phyloP scores from a whole-genome alignment of 2,888 invertebrate species.

The Mactromeris polynyma region DNA sequence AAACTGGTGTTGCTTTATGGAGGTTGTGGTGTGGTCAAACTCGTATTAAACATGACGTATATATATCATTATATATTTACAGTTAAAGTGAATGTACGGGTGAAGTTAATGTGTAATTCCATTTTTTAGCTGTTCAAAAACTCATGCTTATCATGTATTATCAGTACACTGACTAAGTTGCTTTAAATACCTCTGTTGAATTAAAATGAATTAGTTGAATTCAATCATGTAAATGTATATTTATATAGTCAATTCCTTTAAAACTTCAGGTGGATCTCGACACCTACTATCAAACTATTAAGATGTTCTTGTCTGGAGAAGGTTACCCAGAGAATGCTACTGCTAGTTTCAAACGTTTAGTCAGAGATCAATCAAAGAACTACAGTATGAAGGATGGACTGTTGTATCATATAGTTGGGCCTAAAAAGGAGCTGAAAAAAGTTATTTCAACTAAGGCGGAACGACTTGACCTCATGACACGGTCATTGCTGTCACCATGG shows the following conservation, averaged over 20 bases:
- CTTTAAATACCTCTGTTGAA: too few relatives aligned
- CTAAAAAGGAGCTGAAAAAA: constrained; percentile 58
- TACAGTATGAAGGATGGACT: constrained; percentile 67
- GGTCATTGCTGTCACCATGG: constrained; percentile 64
- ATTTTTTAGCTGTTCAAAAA: too few relatives aligned
- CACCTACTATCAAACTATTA: constrained; percentile 63
- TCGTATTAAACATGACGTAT: too few relatives aligned
- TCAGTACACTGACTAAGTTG: too few relatives aligned
- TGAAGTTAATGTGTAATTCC: too few relatives aligned
- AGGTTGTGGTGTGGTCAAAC: too few relatives aligned
- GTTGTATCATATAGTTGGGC: constrained; percentile 68
- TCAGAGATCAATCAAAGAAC: constrained; percentile 71
- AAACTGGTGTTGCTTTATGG: too few relatives aligned
- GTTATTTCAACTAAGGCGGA: constrained; percentile 71
- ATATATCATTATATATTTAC: too few relatives aligned
- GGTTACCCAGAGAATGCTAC: constrained; percentile 69
- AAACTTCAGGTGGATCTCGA: constrained; percentile 65
- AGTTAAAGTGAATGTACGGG: too few relatives aligned
- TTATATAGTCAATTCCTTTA: not conserved
- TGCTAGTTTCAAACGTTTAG: constrained; percentile 70
- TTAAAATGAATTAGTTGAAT: too few relatives aligned
- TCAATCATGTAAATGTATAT: not conserved
- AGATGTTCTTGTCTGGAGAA: constrained; percentile 63
- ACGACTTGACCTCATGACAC: constrained; percentile 69
- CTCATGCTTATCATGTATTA: too few relatives aligned